A percentile compares a stretch with the other conserved stretches of the same genome.
Conservation (phyloP, 2,113 vertebrate species). For the Megaleporinus macrocephalus region DNA sequence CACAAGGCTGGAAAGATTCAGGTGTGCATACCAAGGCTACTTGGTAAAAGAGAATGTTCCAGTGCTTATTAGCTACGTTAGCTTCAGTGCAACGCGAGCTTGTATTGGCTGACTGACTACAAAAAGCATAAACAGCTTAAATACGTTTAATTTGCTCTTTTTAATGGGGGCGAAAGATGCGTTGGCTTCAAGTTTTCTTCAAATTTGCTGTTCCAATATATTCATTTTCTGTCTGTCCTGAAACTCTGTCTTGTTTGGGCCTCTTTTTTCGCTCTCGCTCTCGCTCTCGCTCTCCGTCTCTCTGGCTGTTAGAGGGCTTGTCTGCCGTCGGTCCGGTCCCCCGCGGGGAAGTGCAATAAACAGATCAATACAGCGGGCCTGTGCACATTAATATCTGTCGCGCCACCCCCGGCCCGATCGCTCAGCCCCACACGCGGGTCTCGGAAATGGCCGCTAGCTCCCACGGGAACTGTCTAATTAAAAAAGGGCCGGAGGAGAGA, state of each 20-base stretch:
- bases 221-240: background rate
- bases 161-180: background rate
- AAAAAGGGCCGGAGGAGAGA: slow-evolving; percentile 71
- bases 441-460: slow-evolving; percentile 81
- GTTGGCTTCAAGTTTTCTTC: background rate
- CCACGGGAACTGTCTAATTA: slow-evolving; percentile 81
- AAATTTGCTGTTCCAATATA: slow-evolving; percentile 18
- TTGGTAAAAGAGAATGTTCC: no score
- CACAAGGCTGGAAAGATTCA: no score
- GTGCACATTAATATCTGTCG: slow-evolving; percentile 83
- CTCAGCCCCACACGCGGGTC: slow-evolving; percentile 74
- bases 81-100: no score
- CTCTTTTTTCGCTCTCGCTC: slow-evolving; percentile 18
- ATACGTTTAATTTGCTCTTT: background rate
- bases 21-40: no score
- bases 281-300: slow-evolving; percentile 27
- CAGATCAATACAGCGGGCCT: slow-evolving; percentile 84
- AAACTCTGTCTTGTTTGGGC: background rate
- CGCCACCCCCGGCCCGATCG: slow-evolving; percentile 69
- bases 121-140: no score
- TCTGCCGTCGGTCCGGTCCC: slow-evolving; percentile 78
- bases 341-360: slow-evolving; percentile 80
- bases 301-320: slow-evolving; percentile 57
- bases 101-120: no score
- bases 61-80: no score